phyloP scores from a whole-genome alignment of 1,140 invertebrate species.

The Planococcus citri region DNA sequence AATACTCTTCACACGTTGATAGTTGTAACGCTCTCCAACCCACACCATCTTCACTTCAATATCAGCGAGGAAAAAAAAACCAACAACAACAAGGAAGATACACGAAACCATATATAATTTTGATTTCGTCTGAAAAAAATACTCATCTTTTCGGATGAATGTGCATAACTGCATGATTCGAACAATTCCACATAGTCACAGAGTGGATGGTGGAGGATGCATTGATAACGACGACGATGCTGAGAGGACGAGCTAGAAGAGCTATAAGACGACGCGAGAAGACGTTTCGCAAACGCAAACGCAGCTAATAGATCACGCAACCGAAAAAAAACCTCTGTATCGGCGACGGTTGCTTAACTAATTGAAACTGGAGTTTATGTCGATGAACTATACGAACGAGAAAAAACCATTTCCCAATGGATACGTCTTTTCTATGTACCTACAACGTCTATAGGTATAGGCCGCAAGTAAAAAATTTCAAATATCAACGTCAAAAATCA shows the following conservation, averaged over 20 bases:
- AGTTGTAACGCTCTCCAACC: too few relatives aligned
- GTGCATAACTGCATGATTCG: neutral
- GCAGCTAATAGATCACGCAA: neutral
- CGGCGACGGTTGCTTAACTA: neutral
- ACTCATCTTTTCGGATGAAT: neutral
- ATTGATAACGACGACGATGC: too few relatives aligned
- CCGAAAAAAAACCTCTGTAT: neutral
- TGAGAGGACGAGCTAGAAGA: too few relatives aligned
- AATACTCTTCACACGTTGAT: too few relatives aligned
- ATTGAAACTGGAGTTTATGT: neutral
- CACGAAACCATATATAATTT: neutral
- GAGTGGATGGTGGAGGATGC: too few relatives aligned
- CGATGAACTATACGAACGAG: neutral
- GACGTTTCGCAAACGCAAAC: too few relatives aligned
- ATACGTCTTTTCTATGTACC: too few relatives aligned
- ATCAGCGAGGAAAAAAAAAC: neutral
- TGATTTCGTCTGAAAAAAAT: neutral
- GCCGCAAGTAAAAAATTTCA: neutral
- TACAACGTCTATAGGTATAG: too few relatives aligned
- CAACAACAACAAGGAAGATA: neutral
- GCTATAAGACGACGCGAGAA: too few relatives aligned
- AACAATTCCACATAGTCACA: neutral
- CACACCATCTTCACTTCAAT: too few relatives aligned
- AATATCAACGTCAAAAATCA: neutral
- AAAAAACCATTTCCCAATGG: neutral